These are phyloP conservation scores for Umimayanthus kanabou DNA, from an alignment of 92 coral and sea anemone genomes.

Conservation along the genomic window DNA sequence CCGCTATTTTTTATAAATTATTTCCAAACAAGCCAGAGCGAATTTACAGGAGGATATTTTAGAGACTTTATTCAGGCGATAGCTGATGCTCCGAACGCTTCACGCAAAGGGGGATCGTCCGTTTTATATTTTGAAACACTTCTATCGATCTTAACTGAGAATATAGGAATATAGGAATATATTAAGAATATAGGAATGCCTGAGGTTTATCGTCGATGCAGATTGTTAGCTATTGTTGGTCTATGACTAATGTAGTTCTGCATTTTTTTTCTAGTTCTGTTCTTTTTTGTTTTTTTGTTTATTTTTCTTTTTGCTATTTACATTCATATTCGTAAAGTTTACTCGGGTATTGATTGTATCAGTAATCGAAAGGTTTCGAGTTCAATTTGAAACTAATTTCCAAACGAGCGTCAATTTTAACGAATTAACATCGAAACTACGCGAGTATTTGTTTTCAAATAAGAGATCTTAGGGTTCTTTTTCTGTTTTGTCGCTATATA, in stretches of 20 bases:
- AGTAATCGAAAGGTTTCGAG: background rate
- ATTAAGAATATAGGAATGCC: no score
- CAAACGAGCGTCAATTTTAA: background rate
- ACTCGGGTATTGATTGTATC: background rate
- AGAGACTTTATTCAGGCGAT: background rate
- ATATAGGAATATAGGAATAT: no score
- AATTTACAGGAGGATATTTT: background rate
- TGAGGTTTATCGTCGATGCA: background rate
- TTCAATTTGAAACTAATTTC: background rate
- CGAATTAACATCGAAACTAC: no score
- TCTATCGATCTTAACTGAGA: background rate
- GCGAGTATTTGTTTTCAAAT: no score
- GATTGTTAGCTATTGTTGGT: no score
- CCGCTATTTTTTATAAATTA: no score
- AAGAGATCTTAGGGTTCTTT: no score
- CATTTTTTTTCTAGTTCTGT: no score
- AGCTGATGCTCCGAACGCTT: background rate
- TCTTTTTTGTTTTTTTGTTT: no score
- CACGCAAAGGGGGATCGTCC: background rate
- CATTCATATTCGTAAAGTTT: background rate
- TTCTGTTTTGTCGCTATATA: no score
- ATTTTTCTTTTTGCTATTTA: background rate
- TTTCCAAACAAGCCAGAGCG: background rate
- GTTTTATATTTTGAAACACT: background rate
- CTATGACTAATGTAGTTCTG: no score